phyloP scores from a whole-genome alignment of 2,797 vertebrate species.

The Cygnus olor region DNA sequence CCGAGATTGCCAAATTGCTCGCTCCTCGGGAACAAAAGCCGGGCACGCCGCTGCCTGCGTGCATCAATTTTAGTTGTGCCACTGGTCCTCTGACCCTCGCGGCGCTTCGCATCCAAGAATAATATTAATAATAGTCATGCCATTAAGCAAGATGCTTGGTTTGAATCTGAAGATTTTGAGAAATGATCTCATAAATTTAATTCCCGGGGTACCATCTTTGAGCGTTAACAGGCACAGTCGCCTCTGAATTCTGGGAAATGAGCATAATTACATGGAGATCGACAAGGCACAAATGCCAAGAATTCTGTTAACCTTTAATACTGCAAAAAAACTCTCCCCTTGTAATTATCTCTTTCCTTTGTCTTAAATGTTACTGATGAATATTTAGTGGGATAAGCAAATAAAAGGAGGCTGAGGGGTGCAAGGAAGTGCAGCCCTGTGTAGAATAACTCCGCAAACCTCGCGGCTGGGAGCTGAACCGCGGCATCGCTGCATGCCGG shows the following conservation, averaged over 20 bases:
- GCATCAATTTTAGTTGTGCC: conserved; percentile 45
- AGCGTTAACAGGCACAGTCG: conserved; percentile 77
- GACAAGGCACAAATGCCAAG: conserved; percentile 85
- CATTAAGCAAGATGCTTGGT: conserved; percentile 73
- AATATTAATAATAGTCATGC: conserved; percentile 75
- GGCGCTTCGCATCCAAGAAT: conserved; percentile 70
- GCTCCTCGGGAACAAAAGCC: not conserved
- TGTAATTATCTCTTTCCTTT: conserved; percentile 83
- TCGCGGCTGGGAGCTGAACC: not conserved
- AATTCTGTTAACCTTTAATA: conserved; percentile 86
- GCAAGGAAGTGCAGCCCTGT: conserved; percentile 14
- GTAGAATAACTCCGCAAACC: not conserved
- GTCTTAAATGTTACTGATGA: conserved; percentile 84
- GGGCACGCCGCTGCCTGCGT: not conserved
- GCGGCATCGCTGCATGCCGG: rapidly evolving
- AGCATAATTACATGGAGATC: conserved; percentile 85
- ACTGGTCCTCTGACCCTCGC: conserved; percentile 58
- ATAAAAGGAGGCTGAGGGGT: conserved; percentile 69
- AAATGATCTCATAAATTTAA: conserved; percentile 82
- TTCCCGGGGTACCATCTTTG: conserved; percentile 79
- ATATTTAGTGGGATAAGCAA: conserved; percentile 81
- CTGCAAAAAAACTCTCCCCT: conserved; percentile 79
- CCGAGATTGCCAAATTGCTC: not conserved
- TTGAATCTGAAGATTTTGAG: conserved; percentile 75
- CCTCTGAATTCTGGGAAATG: conserved; percentile 84